Percentiles rank a stretch among this genome's conserved stretches.
phyloP scores from a whole-genome alignment of 2,113 vertebrate species.

The Vicugna pacos region DNA sequence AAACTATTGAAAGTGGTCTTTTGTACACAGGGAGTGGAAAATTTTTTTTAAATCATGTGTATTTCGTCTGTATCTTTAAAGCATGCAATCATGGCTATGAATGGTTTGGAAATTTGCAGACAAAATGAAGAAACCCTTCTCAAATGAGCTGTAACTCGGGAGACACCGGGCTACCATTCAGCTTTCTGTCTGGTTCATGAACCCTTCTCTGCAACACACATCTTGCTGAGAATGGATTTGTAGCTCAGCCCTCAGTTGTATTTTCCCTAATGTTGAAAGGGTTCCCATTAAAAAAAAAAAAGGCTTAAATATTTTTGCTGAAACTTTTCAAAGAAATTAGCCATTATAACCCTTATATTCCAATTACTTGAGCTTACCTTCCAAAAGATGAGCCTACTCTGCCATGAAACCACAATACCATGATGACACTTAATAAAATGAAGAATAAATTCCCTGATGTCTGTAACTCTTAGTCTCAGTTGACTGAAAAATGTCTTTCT shows the following conservation, averaged over 20 bases:
- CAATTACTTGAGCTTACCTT: slow-evolving; percentile 40
- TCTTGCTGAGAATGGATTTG: slow-evolving; percentile 44
- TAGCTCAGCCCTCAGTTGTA: not conserved
- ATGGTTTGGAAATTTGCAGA: slow-evolving; percentile 29
- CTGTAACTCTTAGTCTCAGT: not conserved
- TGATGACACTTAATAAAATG: slow-evolving; percentile 36
- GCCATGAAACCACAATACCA: not conserved
- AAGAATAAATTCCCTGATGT: slow-evolving; percentile 37
- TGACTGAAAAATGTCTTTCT: slow-evolving; percentile 26
- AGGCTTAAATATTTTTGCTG: not conserved
- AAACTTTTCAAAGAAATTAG: slow-evolving; percentile 46
- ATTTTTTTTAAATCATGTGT: not conserved
- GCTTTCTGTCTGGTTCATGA: not conserved
- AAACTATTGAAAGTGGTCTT: slow-evolving; percentile 15
- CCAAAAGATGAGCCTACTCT: not conserved
- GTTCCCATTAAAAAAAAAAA: not conserved
- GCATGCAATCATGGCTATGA: not conserved
- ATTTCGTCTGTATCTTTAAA: not conserved
- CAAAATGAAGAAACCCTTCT: not conserved
- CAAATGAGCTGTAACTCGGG: not conserved
- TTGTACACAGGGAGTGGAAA: not conserved
- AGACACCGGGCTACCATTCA: not conserved
- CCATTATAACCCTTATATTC: not conserved
- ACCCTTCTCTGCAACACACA: not conserved
- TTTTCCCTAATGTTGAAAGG: slow-evolving; percentile 12